phyloP scores from a whole-genome alignment of 37 sponge, comb jelly and placozoan species.

The Chondrosia reniformis region DNA sequence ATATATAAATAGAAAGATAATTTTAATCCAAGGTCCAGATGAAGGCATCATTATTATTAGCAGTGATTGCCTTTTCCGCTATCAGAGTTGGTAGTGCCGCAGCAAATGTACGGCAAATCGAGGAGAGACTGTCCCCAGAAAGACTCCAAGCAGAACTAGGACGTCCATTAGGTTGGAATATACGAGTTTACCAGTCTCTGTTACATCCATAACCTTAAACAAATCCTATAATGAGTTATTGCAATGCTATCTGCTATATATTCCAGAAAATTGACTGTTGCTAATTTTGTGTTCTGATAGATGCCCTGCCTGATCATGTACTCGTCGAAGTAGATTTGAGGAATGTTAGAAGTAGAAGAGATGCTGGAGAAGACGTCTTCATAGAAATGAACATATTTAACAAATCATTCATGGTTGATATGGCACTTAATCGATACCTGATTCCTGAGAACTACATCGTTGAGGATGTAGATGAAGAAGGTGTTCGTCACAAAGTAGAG shows the following conservation, averaged over 20 bases:
- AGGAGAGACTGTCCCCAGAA: background rate
- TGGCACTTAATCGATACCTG: background rate
- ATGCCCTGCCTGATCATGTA: background rate
- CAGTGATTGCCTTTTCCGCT: too few relatives aligned
- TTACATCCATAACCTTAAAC: too few relatives aligned
- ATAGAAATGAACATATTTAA: background rate
- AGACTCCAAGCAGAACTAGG: background rate
- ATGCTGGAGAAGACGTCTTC: conserved; percentile 12
- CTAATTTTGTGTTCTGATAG: background rate
- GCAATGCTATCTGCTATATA: too few relatives aligned
- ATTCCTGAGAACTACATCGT: background rate
- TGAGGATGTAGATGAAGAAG: background rate
- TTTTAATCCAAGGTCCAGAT: too few relatives aligned
- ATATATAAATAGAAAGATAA: too few relatives aligned
- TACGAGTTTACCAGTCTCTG: background rate
- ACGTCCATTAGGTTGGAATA: background rate
- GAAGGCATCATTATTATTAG: too few relatives aligned
- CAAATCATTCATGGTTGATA: background rate
- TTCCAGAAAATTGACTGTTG: too few relatives aligned
- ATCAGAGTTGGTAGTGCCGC: too few relatives aligned
- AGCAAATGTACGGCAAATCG: too few relatives aligned
- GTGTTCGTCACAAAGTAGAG: background rate
- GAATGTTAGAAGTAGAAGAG: background rate
- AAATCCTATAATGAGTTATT: too few relatives aligned
- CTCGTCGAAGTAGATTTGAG: background rate